Percentiles rank a stretch among this genome's conserved stretches.
Evolutionary conservation across 2,888 invertebrate genomes (phyloP).

Genomic region (Chymomyza fuscimana): DNA sequence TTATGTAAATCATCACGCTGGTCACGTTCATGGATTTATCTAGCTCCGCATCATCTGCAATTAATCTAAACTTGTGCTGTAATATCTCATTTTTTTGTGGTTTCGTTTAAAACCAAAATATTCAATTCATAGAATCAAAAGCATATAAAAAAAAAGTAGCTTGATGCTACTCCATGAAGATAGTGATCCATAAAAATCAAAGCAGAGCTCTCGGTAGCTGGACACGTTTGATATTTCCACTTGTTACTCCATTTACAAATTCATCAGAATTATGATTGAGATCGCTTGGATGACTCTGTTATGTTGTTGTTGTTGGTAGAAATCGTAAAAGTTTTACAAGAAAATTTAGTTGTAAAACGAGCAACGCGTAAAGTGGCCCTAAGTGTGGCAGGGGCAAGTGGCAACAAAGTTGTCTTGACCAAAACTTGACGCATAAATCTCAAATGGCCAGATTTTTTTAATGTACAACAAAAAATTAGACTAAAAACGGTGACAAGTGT

Average conservation of each 20-base stretch:
- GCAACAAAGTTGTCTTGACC: constrained; percentile 44
- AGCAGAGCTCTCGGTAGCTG: not conserved
- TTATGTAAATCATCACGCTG: constrained; percentile 11
- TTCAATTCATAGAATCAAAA: constrained; percentile 59
- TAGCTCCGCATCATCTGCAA: constrained; percentile 54
- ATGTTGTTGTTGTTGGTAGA: constrained; percentile 26
- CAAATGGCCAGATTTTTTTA: constrained; percentile 17
- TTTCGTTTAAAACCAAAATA: constrained; percentile 6
- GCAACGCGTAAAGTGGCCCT: constrained; percentile 24
- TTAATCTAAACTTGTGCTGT: constrained; percentile 68
- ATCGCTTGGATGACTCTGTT: constrained; percentile 43
- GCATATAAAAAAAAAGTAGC: not conserved
- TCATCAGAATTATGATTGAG: constrained; percentile 74
- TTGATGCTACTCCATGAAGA: too few relatives aligned
- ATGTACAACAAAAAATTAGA: constrained; percentile 50
- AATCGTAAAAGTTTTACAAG: constrained; percentile 58
- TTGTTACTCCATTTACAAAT: constrained; percentile 75
- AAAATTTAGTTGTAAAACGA: constrained; percentile 63
- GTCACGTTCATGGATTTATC: constrained; percentile 52
- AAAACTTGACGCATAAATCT: constrained; percentile 62
- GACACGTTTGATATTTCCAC: constrained; percentile 48
- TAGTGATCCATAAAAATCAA: too few relatives aligned
- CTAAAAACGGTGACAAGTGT: constrained; percentile 62
- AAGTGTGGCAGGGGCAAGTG: constrained; percentile 58
- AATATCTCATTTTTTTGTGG: constrained; percentile 66